Evolutionary conservation across 1,140 invertebrate species (phyloP).

Genomic region (Pseudachorutes palmiensis): DNA sequence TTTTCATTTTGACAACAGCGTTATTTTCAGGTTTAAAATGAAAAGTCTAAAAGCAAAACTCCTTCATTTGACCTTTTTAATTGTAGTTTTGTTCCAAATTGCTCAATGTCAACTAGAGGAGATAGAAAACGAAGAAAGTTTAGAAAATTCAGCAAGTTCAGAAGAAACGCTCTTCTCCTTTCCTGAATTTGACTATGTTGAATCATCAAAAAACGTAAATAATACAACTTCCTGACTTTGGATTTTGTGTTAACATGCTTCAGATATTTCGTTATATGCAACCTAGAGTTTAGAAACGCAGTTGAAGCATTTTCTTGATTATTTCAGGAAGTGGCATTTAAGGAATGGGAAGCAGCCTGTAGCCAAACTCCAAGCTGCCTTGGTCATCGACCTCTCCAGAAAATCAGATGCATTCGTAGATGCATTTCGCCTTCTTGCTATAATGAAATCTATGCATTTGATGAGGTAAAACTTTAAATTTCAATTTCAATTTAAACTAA

Average conservation of each 20-base stretch:
- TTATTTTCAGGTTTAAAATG: too few relatives aligned
- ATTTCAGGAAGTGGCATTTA: slow-evolving; percentile 32
- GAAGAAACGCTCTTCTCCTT: slow-evolving; percentile 32
- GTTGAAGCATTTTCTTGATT: not conserved
- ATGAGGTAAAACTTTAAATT: slow-evolving; percentile 31
- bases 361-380: slow-evolving; percentile 35
- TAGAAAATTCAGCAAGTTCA: not conserved
- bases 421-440: slow-evolving; percentile 38
- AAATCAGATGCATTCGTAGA: slow-evolving; percentile 36
- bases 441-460: slow-evolving; percentile 37
- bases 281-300: not conserved
- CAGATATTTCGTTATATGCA: too few relatives aligned
- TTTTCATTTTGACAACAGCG: too few relatives aligned
- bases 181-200: slow-evolving; percentile 36
- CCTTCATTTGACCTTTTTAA: too few relatives aligned
- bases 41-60: too few relatives aligned
- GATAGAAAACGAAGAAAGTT: not conserved
- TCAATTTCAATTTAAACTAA: not conserved
- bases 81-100: not conserved
- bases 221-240: too few relatives aligned
- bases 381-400: slow-evolving; percentile 26
- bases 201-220: slow-evolving; percentile 36
- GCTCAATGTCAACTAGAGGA: too few relatives aligned
- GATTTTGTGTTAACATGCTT: too few relatives aligned
- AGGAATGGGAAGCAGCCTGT: slow-evolving; percentile 35